A percentile compares a stretch with the other conserved stretches of the same genome.
These are phyloP conservation scores for Plagiodera versicolora DNA, from an alignment of 2,888 invertebrate species.

Conservation along the genomic window DNA sequence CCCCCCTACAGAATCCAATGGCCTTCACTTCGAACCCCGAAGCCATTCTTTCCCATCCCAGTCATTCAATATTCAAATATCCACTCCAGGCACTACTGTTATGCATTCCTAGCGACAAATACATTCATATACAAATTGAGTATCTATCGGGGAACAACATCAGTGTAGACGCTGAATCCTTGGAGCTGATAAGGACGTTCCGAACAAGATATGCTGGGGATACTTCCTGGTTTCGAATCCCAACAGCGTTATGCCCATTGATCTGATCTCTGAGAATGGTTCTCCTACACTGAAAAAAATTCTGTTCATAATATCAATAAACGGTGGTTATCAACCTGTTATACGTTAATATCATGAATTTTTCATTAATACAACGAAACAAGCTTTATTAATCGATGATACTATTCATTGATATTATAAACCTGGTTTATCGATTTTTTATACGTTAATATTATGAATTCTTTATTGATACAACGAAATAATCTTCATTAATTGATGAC, in stretches of 20 bases:
- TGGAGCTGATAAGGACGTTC: slow-evolving; percentile 31
- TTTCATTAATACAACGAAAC: too few species aligned
- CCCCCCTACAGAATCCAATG: not conserved
- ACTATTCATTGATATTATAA: too few species aligned
- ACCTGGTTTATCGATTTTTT: too few species aligned
- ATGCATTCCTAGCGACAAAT: slow-evolving; percentile 8
- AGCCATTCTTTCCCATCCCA: not conserved
- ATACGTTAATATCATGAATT: too few species aligned
- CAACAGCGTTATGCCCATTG: slow-evolving; percentile 43
- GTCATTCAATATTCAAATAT: slow-evolving; percentile 13
- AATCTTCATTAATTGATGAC: too few species aligned
- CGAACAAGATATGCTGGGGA: slow-evolving; percentile 42
- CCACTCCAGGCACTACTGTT: not conserved
- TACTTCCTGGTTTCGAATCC: slow-evolving; percentile 45
- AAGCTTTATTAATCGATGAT: too few species aligned
- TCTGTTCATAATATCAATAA: too few species aligned
- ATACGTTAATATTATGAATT: too few species aligned
- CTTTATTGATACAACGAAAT: too few species aligned
- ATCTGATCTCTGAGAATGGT: too few species aligned
- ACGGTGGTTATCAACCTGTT: too few species aligned
- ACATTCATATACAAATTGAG: slow-evolving; percentile 20
- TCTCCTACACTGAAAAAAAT: too few species aligned
- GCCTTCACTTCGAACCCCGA: not conserved
- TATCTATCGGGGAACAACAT: slow-evolving; percentile 37
- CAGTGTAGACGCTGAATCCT: slow-evolving; percentile 37